Conservation (phyloP, 2,888 invertebrate genomes). For the Sisyra terminalis region DNA sequence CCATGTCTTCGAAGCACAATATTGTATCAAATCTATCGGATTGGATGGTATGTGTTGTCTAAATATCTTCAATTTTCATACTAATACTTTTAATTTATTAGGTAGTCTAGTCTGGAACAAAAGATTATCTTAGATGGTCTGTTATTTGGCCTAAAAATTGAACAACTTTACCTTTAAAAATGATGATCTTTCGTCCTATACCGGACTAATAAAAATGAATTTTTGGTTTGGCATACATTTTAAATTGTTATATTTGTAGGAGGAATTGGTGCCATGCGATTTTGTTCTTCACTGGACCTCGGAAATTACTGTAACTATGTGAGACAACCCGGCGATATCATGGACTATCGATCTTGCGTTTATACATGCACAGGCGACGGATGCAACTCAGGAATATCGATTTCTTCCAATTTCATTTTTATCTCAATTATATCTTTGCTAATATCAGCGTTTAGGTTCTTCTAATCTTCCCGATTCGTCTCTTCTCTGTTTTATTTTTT, state of each 20-base stretch:
- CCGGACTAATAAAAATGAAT: neutral
- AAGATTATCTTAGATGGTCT: too few relatives aligned
- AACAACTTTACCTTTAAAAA: too few relatives aligned
- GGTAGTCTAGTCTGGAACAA: too few relatives aligned
- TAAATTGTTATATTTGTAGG: constrained; percentile 33
- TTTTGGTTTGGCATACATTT: neutral
- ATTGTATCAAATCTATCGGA: constrained; percentile 70
- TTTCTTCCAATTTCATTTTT: neutral
- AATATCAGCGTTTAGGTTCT: constrained; percentile 3
- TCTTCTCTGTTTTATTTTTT: too few relatives aligned
- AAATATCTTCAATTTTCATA: too few relatives aligned
- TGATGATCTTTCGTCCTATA: too few relatives aligned
- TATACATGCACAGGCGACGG: constrained; percentile 72
- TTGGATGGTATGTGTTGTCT: constrained; percentile 24
- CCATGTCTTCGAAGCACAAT: constrained; percentile 61
- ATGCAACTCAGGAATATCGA: constrained; percentile 44
- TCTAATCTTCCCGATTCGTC: too few relatives aligned
- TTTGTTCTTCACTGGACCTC: constrained; percentile 70
- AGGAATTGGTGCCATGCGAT: constrained; percentile 76
- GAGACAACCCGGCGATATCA: constrained; percentile 64
- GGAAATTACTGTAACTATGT: constrained; percentile 86
- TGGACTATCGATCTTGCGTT: constrained; percentile 75
- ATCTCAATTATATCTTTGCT: neutral
- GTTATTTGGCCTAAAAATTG: too few relatives aligned
- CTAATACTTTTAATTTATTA: too few relatives aligned